phyloP scores from a whole-genome alignment of 2,888 invertebrate genomes.

The Athalia circularis region DNA sequence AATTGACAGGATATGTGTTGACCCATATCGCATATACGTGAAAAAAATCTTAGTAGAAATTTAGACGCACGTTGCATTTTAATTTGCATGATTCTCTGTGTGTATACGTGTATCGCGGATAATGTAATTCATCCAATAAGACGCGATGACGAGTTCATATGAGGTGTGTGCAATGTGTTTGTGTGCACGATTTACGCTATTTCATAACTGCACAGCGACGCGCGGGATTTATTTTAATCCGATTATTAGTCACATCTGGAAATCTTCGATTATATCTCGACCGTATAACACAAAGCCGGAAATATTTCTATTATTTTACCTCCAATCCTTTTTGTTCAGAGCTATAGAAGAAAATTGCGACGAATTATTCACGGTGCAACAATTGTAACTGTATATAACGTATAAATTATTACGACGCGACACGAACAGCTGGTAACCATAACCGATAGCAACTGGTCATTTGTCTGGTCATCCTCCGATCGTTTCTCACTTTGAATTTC shows the following conservation, averaged over 20 bases:
- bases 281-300: neutral
- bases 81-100: too few relatives aligned
- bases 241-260: slow-evolving; percentile 13
- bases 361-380: neutral
- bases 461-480: too few relatives aligned
- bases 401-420: slow-evolving; percentile 12
- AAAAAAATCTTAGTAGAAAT: too few relatives aligned
- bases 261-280: neutral
- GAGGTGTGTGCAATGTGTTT: too few relatives aligned
- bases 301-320: neutral
- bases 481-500: too few relatives aligned
- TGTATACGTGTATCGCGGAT: too few relatives aligned
- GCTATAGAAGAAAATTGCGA: too few relatives aligned
- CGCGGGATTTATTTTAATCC: slow-evolving; percentile 13
- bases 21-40: neutral
- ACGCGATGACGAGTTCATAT: too few relatives aligned
- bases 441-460: neutral
- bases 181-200: neutral
- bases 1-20: slow-evolving; percentile 8
- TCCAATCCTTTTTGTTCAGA: neutral
- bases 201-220: slow-evolving; percentile 15
- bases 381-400: slow-evolving; percentile 5
- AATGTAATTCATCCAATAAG: too few relatives aligned
- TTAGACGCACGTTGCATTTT: too few relatives aligned
- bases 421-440: neutral